phyloP scores from a whole-genome alignment of 2,888 invertebrate species.

The Eupithecia dodoneata region DNA sequence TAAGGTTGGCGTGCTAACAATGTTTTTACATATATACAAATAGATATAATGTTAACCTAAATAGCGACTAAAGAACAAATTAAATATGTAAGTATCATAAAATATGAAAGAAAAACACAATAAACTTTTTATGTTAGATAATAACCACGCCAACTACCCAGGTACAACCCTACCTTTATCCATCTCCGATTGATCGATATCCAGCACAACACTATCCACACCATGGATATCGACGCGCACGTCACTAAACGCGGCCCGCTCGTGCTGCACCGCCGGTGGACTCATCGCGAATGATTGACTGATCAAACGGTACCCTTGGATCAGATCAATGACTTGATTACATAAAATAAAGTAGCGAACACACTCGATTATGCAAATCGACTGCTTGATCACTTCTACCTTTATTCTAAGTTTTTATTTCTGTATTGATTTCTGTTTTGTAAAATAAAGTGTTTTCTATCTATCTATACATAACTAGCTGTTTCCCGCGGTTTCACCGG shows the following conservation, averaged over 20 bases:
- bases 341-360: slow-evolving; percentile 1
- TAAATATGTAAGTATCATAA: no score
- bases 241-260: slow-evolving; percentile 16
- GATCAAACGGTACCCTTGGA: slow-evolving; percentile 14
- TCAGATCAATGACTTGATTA: slow-evolving; percentile 6
- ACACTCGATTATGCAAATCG: not conserved
- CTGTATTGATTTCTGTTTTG: no score
- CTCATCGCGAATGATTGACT: slow-evolving; percentile 33
- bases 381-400: not conserved
- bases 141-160: not conserved
- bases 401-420: no score
- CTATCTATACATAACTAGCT: no score
- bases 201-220: slow-evolving; percentile 25
- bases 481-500: no score
- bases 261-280: slow-evolving; percentile 30
- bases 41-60: no score
- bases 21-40: no score
- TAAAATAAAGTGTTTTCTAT: no score
- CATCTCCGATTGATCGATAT: slow-evolving; percentile 16
- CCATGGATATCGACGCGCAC: slow-evolving; percentile 14
- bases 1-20: no score
- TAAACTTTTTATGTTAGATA: no score
- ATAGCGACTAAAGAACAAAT: no score
- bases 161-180: slow-evolving; percentile 10
- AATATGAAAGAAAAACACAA: no score